Conservation (phyloP, 2,113 vertebrate genomes). For the Salvelinus fontinalis region DNA sequence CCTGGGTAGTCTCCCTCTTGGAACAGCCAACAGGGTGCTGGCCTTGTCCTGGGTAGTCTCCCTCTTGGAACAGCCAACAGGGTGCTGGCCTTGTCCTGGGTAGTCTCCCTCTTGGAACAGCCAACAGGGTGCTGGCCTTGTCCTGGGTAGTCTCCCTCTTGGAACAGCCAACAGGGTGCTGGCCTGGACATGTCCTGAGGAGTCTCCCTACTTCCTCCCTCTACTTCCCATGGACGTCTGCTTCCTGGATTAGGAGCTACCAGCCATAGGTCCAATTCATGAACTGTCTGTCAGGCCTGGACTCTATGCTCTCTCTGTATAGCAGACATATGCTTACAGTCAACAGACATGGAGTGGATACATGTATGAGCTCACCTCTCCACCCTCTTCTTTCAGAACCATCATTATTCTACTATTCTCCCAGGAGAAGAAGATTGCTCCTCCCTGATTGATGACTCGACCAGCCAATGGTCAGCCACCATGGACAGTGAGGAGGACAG, state of each 20-base stretch:
- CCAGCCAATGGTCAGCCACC: slow-evolving; percentile 58
- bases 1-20: too few relatives aligned
- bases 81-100: too few relatives aligned
- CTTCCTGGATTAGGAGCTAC: background rate
- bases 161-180: too few relatives aligned
- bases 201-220: background rate
- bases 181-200: too few relatives aligned
- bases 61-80: too few relatives aligned
- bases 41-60: too few relatives aligned
- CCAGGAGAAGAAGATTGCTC: slow-evolving; percentile 49
- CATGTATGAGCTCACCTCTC: background rate
- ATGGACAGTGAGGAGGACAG: slow-evolving; percentile 78
- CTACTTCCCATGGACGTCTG: slow-evolving; percentile 6
- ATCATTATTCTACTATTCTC: slow-evolving; percentile 53
- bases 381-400: slow-evolving; percentile 56
- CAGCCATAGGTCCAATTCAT: slow-evolving; percentile 19
- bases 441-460: slow-evolving; percentile 61
- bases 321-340: background rate
- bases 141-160: too few relatives aligned
- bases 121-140: too few relatives aligned
- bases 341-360: background rate
- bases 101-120: too few relatives aligned
- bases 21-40: too few relatives aligned
- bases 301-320: background rate
- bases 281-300: slow-evolving; percentile 1